Evolutionary conservation across 2,888 invertebrate genomes (phyloP), one percentile per base, ranked within the genome.

Genomic region (Heteropelma amictum): DNA sequence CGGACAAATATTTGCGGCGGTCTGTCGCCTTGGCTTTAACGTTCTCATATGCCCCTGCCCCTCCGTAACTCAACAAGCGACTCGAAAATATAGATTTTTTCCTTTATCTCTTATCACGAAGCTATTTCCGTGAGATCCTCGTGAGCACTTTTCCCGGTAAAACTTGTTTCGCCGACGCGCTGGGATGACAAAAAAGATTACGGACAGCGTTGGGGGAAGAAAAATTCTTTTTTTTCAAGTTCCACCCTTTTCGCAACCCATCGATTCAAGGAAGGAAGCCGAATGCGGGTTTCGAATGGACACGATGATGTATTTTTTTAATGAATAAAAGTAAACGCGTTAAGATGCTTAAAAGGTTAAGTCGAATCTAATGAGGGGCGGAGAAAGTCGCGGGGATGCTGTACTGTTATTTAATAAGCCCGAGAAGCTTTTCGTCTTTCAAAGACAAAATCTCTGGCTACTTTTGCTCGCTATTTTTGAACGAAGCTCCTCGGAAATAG

Each of bases 401-500:
- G 53, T 67, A 70, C 72, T 79, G 77, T 72, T 63, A 68, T 73
- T 76, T 85, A 85, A 86, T 81, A 81, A 86, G 80, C 82, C 74
- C 82, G 85, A 85, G 85, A 79, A 85, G 86, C 85, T 86, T 87
- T 85, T 77, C 77, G 83, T 82, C 85, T 83, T 87, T 83, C 51
- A 17, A 79, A 80, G 69, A 83, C 79, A 81, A 84, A 86, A 84
- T 85, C 76, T 40, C 77, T 35, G 70, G 45, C 76, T 60, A 77
- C 74, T 73, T 76, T 68, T 54, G 26, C 49, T 19, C 42, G 63
- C 38, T 65, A 40, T 67, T 77, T 74, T 51, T 54, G 17, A 49
- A 58, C 51, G 64, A 65, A 58, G 68, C 74, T 78, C 69, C 74
- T 72, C 65, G 68, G 45, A 30, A 58, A 49, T 64, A 53, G 19